Evolutionary conservation across 2,888 invertebrate species (phyloP).

Genomic region (Congeria kusceri): DNA sequence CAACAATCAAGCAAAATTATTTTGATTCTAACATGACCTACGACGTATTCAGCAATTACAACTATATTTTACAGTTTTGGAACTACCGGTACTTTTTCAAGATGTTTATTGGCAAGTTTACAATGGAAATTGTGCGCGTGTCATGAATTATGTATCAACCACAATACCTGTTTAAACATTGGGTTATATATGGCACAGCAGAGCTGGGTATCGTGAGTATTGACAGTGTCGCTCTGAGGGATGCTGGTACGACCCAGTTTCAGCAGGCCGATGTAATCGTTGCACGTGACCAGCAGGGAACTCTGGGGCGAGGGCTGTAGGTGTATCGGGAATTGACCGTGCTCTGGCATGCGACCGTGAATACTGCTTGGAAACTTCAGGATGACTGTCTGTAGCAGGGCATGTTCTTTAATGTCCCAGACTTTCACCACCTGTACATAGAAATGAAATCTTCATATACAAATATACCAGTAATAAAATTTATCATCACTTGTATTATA

Average conservation of each 20-base stretch:
- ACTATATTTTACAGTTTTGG: too few species aligned
- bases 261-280: slow-evolving; percentile 84
- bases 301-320: slow-evolving; percentile 78
- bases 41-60: too few species aligned
- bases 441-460: too few species aligned
- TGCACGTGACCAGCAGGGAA: slow-evolving; percentile 82
- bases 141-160: too few species aligned
- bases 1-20: too few species aligned
- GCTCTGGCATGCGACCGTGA: slow-evolving; percentile 84
- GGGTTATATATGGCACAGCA: slow-evolving; percentile 84
- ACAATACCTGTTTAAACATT: slow-evolving; percentile 82
- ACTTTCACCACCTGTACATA: slow-evolving; percentile 85
- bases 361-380: slow-evolving; percentile 84
- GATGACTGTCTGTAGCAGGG: slow-evolving; percentile 83
- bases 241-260: slow-evolving; percentile 78
- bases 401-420: slow-evolving; percentile 84
- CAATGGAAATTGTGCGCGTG: too few species aligned
- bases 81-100: too few species aligned
- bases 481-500: too few species aligned
- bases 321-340: slow-evolving; percentile 83
- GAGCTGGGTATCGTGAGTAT: slow-evolving; percentile 82
- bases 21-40: too few species aligned
- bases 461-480: too few species aligned
- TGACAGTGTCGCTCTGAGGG: slow-evolving; percentile 68
- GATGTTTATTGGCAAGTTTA: too few species aligned